Conservation (phyloP, 2,797 vertebrate genomes). For the Anniella stebbinsi region DNA sequence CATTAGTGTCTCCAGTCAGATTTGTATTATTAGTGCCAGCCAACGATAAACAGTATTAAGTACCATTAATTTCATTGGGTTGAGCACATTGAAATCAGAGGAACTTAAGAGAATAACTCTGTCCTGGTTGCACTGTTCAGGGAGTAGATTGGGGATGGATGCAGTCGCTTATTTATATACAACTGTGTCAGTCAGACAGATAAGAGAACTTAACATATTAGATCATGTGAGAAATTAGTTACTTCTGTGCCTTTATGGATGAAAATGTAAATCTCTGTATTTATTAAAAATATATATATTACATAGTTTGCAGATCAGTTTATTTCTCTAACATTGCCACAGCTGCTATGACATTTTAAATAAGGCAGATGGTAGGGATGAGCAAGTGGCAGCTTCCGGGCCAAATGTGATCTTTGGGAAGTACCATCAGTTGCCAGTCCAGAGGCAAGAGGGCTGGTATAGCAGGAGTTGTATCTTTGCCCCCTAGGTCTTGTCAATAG, state of each 20-base stretch:
- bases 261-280: constrained; percentile 8
- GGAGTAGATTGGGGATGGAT: neutral
- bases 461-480: neutral
- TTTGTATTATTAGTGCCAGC: neutral
- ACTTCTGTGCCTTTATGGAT: neutral
- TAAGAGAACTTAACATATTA: neutral
- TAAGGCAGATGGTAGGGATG: neutral
- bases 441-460: neutral
- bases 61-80: neutral
- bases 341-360: neutral
- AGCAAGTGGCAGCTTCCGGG: neutral
- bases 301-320: neutral
- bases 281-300: neutral
- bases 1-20: constrained; percentile 56
- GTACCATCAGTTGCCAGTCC: neutral
- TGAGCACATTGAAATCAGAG: neutral
- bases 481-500: neutral
- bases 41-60: neutral
- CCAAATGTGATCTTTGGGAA: neutral
- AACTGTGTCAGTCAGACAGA: neutral
- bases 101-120: no score
- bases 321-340: constrained; percentile 13
- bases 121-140: neutral
- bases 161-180: neutral
- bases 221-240: constrained; percentile 3